Evolutionary conservation across 2,113 vertebrate genomes (phyloP).

Genomic region (Chaetorhynchus papuensis): DNA sequence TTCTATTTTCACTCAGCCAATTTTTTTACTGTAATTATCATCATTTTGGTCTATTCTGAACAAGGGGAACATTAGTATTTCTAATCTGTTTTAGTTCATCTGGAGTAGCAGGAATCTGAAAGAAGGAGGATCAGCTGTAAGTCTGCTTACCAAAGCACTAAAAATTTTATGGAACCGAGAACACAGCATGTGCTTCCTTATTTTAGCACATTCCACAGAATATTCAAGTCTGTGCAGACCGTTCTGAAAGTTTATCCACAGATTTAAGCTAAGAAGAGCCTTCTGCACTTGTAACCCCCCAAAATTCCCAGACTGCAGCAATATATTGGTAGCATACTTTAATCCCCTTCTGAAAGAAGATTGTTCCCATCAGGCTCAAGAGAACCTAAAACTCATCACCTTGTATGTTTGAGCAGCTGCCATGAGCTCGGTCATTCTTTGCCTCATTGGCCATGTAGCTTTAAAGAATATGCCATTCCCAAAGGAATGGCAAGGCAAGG

Average conservation of each 20-base stretch:
- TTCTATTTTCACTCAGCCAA: background rate
- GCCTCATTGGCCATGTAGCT: background rate
- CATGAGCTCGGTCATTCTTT: background rate
- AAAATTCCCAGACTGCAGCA: background rate
- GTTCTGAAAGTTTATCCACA: background rate
- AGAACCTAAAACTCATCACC: background rate
- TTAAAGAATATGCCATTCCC: background rate
- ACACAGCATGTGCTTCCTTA: background rate
- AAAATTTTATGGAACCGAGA: background rate
- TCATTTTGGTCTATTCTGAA: background rate
- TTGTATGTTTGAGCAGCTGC: background rate
- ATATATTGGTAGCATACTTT: background rate
- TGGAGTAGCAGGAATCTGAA: background rate
- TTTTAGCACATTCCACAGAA: background rate
- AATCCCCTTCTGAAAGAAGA: background rate
- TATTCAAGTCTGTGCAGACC: background rate
- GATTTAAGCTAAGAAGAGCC: background rate
- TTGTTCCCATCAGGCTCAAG: background rate
- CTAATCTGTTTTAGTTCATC: background rate
- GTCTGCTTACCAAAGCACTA: background rate
- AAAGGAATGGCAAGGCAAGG: background rate
- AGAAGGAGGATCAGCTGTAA: background rate
- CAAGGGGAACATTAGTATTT: background rate
- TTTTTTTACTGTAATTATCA: background rate
- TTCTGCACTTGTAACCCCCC: background rate